Base-by-base conservation (phyloP, 2,113 vertebrate species). In the Ailurus styani region DNA sequence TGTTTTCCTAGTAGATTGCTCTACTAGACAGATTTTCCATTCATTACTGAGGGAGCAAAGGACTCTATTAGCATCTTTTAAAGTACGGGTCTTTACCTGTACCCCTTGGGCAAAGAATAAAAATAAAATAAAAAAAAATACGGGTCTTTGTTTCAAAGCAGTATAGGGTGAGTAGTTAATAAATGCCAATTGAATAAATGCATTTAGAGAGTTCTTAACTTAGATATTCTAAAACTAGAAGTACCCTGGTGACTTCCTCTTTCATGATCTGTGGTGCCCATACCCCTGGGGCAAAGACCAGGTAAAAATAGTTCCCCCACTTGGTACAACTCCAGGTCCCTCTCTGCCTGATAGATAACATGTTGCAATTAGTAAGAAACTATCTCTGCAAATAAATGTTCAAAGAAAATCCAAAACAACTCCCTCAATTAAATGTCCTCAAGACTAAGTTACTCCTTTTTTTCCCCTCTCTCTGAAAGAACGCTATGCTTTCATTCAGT, bases 401-500 rank as follows among this genome's bases (percentile, higher is more conserved):
- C 78, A 91, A 83, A 94, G 85, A 72, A 91, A 95, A 64, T 81
- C n/a, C 40, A 45, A 95, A 90, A 64, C 72, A 88, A 66, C 21
- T 95, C 6, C n/a, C 31, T 20, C 55, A 91, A 73, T 91, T 88
- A 91, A 75, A 88, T 89, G 50, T n/a, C 90, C 54, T 77, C 42
- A 60, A 60, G 55, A 50, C 60, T 42, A 70, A 94, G 42, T 57
- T 78, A 45, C n/a, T 94, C 75, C 11, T 82, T 45, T 34, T n/a
- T 8, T 7, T 11, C 0, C 11, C 57, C 12, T 6, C 23, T 52
- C 34, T 83, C 52, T 97, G 77, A 94, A 95, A 78, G 57, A 57
- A n/a, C 95, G 57, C 45, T 85, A 64, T 40, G 54, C 81, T 97
- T 90, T 97, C 75, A 91, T 68, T 95, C 60, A 60, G 14, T 13